Base-by-base conservation (phyloP, 2,797 vertebrate genomes). In the Hapalemur alaotrensis region DNA sequence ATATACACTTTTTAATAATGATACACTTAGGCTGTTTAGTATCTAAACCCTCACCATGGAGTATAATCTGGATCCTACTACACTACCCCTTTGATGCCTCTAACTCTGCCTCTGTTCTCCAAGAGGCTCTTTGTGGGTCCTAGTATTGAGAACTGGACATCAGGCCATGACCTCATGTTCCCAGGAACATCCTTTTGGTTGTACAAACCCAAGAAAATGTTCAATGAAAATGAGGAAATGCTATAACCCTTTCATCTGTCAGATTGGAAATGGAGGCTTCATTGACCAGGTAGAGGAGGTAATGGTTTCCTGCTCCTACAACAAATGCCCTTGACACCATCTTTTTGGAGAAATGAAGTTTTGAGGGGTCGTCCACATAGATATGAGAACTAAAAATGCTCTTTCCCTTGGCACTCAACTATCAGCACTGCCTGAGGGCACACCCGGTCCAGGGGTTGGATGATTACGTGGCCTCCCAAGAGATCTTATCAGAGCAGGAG, bases 261-360 rank as follows among this genome's bases (percentile, higher is more conserved):
- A 50, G 50, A 25, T 17, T 35, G 23, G 63, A 76, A 48, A 32
- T 10, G 69, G 3, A 72, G 22, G 11, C n/a, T 85, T 83, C 22
- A 5, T 15, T 89, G 59, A 35, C 32, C n/a, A 67, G 46, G n/a
- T 12, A 2, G 38, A 59, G 25, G 28, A 15, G 43, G 22, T n/a
- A 14, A 65, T 41, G 15, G 1, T 23, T 65, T 30, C 30, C 14
- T 69, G 0, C 6, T 83, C 67, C 18, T n/a, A 43, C 13, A 32
- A 28, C 50, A 43, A 32, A 35, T 84, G 14, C 13, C 28, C 38
- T 20, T 13, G 43, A 35, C 43, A 57, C 18, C 23, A 48, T 57
- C 57, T 81, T n/a, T 50, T 18, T 7, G 43, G 35, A 81, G 70
- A 92, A 78, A 73, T 50, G 14, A 41, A 73, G 83, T 83, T 91